Evolutionary conservation across 1,140 invertebrate species (phyloP).

Genomic region (Drosophila triauraria): DNA sequence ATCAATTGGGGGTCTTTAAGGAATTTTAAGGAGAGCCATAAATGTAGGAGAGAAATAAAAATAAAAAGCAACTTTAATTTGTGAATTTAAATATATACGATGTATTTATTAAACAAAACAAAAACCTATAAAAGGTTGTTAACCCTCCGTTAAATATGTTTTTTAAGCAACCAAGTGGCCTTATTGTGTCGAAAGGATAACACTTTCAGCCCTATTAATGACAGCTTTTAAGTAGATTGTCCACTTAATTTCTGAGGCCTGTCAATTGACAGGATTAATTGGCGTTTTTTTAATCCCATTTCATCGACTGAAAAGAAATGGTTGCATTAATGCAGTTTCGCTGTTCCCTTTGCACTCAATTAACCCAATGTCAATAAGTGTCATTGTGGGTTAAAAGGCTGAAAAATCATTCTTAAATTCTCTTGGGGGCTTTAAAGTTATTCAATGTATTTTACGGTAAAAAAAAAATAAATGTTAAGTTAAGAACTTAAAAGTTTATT

Average conservation of each 20-base stretch:
- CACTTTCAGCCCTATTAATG: conserved; percentile 20
- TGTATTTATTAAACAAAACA: too few species aligned
- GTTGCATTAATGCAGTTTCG: conserved; percentile 44
- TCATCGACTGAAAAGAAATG: conserved; percentile 38
- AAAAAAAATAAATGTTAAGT: neutral
- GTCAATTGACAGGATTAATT: conserved; percentile 40
- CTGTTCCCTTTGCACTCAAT: conserved; percentile 33
- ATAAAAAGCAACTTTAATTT: too few species aligned
- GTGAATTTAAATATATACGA: too few species aligned
- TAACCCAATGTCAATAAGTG: conserved; percentile 27
- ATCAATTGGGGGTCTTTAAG: conserved; percentile 1
- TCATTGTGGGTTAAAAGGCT: conserved; percentile 13
- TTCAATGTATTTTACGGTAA: neutral
- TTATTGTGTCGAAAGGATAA: conserved; percentile 15
- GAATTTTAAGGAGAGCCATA: neutral
- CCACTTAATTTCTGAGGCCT: conserved; percentile 27
- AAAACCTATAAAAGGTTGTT: too few species aligned
- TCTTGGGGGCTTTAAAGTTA: neutral
- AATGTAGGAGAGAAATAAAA: neutral
- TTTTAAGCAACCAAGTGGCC: neutral
- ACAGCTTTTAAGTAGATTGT: conserved; percentile 20
- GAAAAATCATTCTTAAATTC: conserved; percentile 2
- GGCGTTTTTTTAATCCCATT: conserved; percentile 25
- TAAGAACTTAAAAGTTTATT: neutral
- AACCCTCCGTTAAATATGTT: neutral